Base-by-base conservation (phyloP, 2,797 vertebrate genomes). In the Micromesistius poutassou region DNA sequence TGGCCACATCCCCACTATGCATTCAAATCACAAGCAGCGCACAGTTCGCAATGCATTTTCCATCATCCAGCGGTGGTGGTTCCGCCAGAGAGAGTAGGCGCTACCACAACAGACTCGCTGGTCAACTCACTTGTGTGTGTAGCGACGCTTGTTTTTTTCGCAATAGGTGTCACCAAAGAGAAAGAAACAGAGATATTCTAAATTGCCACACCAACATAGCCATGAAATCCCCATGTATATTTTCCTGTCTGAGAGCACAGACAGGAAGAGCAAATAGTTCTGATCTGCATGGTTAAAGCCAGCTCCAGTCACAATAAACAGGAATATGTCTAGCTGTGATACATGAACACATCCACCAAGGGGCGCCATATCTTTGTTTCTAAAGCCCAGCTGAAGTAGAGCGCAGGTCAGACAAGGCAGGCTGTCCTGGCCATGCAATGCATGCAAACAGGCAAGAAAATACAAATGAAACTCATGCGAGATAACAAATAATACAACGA, bases 331-430 rank as follows among this genome's bases (percentile, higher is more conserved):
- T 13, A 42, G 3, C 2, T 3, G 28, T 7, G 42, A 1, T 1
- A 71, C 0, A 14, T 1, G 19, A 16, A 4, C 75, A 86, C 31
- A 40, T 0, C 89, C 91, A 92, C 89, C 78, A 87, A 10, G 81
- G 83, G 91, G 91, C 40, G 75, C 82, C 82, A 83, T 10, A 80
- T 31, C 16, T 71, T 77, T 1, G 22, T 79, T 81, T 50, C 7
- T 25, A 68, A 68, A 68, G 62, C 25, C 55, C 62, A 4, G 62
- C 62, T 62, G 55, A 62, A 25, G 46, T 55, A 22, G 55, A 25
- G n/a, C 0, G 62, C n/a, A 68, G 62, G 62, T 76, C 40, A 74
- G n/a, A 30, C 8, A 35, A 74, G 36, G 71, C 70, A 10, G 13
- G 3, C 19, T 40, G 33, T 7, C 19, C 35, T 19, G 28, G 50